phyloP scores from a whole-genome alignment of 2,888 invertebrate species.

The Choristoneura rosaceana region DNA sequence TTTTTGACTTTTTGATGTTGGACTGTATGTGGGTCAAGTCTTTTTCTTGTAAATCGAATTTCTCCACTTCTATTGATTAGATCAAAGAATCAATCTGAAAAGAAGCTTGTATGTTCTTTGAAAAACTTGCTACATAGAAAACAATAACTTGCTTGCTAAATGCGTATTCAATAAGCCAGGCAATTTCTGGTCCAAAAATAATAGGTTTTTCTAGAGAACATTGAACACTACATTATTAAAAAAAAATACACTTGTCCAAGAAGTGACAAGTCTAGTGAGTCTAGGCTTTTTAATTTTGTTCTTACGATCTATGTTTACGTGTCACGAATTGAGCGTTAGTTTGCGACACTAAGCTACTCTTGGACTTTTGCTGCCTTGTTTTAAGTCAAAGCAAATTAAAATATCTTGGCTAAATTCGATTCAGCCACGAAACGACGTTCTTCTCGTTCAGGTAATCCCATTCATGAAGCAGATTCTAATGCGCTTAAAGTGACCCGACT shows the following conservation, averaged over 20 bases:
- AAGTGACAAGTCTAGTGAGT: no score
- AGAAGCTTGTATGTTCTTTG: no score
- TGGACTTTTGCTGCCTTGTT: neutral
- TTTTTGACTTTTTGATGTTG: no score
- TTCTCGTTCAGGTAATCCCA: constrained; percentile 1
- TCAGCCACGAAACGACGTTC: neutral
- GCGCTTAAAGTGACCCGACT: constrained; percentile 10
- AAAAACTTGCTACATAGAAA: no score
- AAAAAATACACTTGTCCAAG: no score
- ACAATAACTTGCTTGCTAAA: no score
- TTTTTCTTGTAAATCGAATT: no score
- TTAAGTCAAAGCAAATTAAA: neutral
- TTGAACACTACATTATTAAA: no score
- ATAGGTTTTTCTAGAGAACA: neutral
- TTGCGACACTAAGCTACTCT: neutral
- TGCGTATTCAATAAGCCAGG: neutral
- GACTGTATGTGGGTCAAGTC: no score
- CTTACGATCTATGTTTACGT: neutral
- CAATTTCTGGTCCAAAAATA: neutral
- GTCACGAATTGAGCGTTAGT: neutral
- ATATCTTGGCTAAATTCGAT: neutral
- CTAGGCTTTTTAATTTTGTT: neutral
- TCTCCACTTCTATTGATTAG: no score
- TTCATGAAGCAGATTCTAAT: constrained; percentile 7
- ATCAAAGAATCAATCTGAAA: no score